phyloP scores from a whole-genome alignment of 2,113 vertebrate species.

The Pachyramphus minor region DNA sequence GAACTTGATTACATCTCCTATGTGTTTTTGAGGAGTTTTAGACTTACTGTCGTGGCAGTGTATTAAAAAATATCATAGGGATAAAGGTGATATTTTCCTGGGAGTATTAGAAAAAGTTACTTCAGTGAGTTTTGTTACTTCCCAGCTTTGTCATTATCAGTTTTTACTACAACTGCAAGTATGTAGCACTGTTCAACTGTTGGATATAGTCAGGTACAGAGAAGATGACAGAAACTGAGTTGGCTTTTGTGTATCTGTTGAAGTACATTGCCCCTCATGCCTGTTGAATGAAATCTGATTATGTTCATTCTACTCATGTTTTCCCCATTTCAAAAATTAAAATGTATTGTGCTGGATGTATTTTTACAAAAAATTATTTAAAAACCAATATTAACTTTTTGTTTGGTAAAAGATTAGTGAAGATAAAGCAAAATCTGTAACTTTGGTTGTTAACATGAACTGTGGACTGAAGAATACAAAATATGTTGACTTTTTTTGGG shows the following conservation, averaged over 20 bases:
- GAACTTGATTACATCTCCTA: background rate
- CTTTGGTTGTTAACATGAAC: background rate
- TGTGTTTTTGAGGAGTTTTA: background rate
- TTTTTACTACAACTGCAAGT: background rate
- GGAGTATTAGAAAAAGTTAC: background rate
- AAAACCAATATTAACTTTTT: background rate
- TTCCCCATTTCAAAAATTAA: background rate
- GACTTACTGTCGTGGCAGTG: background rate
- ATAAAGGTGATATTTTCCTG: background rate
- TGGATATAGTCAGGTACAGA: background rate
- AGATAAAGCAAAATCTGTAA: background rate
- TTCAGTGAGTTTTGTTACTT: background rate
- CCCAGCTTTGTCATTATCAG: background rate
- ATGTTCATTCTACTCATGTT: background rate
- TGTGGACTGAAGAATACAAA: background rate
- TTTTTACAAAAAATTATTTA: background rate
- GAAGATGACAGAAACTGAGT: background rate
- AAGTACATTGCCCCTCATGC: background rate
- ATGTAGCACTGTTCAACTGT: accelerated
- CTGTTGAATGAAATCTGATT: background rate
- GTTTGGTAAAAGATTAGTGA: background rate
- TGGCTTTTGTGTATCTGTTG: background rate
- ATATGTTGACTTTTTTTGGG: background rate
- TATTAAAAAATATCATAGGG: background rate
- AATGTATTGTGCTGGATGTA: background rate